These are phyloP conservation scores for Chamaetylas fuelleborni DNA, from an alignment of 2,113 vertebrate genomes.

Conservation along the genomic window DNA sequence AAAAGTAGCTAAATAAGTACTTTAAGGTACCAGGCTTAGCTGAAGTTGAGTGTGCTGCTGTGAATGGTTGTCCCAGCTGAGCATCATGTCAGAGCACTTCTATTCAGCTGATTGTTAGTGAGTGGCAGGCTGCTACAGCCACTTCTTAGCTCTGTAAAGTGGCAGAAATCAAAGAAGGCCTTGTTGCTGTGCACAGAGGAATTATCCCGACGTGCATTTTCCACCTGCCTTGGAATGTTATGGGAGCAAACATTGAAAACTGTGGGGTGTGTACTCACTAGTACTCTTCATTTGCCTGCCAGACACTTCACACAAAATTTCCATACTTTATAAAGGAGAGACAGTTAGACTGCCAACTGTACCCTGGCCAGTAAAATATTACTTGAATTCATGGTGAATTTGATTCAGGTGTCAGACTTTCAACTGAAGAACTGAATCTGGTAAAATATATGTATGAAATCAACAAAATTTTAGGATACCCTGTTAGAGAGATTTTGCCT, in stretches of 20 bases:
- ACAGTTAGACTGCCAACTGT: not conserved
- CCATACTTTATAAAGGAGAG: not conserved
- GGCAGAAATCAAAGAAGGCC: constrained; percentile 15
- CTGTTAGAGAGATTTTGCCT: not conserved
- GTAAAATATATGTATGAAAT: not conserved
- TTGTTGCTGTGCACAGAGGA: not conserved
- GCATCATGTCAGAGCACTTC: not conserved
- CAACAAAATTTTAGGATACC: not conserved
- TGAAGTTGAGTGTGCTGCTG: not conserved
- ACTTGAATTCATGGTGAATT: not conserved
- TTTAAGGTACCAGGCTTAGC: not conserved
- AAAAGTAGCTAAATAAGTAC: constrained; percentile 16
- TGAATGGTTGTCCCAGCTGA: constrained; percentile 12
- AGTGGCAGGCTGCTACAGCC: not conserved
- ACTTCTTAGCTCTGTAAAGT: constrained; percentile 17
- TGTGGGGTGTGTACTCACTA: not conserved
- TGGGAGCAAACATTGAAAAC: not conserved
- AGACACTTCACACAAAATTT: not conserved
- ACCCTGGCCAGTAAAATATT: not conserved
- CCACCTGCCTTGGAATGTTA: not conserved
- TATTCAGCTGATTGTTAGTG: constrained; percentile 20
- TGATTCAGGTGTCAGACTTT: not conserved
- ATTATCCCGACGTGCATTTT: not conserved
- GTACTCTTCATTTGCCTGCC: not conserved
- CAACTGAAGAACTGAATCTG: not conserved